Conservation (phyloP, 2,113 vertebrate genomes). For the Butorides virescens region DNA sequence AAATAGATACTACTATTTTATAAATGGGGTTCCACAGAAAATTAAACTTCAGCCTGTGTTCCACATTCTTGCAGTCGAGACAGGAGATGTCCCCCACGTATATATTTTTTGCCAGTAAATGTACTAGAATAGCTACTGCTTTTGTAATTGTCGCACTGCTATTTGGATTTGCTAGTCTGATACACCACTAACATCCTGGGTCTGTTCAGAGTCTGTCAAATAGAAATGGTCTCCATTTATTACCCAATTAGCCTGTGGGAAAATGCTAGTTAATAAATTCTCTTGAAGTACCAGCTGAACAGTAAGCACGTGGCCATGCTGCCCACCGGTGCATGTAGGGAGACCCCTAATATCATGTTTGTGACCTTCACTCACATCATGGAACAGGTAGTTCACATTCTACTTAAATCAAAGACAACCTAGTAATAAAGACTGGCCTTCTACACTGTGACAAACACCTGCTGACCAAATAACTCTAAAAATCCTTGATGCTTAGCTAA, state of each 20-base stretch:
- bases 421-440: not conserved
- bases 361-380: not conserved
- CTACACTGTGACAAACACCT: not conserved
- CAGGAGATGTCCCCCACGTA: not conserved
- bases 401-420: not conserved
- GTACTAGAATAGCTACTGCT: not conserved
- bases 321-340: accelerated
- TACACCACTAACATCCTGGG: not conserved
- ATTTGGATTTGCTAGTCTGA: not conserved
- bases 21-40: not conserved
- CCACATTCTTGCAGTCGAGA: not conserved
- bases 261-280: not conserved
- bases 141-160: not conserved
- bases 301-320: accelerated
- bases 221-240: not conserved
- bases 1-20: not conserved
- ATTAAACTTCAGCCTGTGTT: not conserved
- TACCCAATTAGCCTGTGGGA: not conserved
- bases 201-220: not conserved
- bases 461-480: not conserved
- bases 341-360: not conserved
- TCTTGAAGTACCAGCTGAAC: not conserved
- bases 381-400: not conserved
- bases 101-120: not conserved
- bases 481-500: not conserved